These are phyloP conservation scores for Halcyon senegalensis DNA, from an alignment of 2,113 vertebrate genomes.

Conservation along the genomic window DNA sequence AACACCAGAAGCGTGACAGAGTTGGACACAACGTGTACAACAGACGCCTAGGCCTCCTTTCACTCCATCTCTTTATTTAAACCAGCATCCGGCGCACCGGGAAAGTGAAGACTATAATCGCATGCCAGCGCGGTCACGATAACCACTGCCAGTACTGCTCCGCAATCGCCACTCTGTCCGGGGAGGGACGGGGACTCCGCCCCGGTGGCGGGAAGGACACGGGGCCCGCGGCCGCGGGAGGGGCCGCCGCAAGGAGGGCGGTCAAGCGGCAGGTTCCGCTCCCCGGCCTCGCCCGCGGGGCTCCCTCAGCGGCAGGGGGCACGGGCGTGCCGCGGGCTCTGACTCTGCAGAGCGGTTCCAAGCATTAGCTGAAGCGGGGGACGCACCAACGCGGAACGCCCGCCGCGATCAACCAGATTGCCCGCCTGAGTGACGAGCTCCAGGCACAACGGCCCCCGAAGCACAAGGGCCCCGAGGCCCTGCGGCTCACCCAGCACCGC, in stretches of 20 bases:
- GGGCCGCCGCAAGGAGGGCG: neutral
- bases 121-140: fast-evolving
- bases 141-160: fast-evolving
- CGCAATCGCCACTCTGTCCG: fast-evolving
- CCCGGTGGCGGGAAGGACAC: neutral
- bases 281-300: too few species aligned
- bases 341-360: too few species aligned
- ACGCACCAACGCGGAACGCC: too few species aligned
- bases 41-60: neutral
- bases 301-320: neutral
- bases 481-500: fast-evolving
- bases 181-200: fast-evolving
- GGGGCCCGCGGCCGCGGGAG: neutral
- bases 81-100: too few species aligned
- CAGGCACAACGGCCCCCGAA: neutral
- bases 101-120: neutral
- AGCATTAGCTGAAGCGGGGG: too few species aligned
- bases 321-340: neutral
- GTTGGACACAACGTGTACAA: neutral
- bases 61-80: neutral
- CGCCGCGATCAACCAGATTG: fast-evolving
- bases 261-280: neutral
- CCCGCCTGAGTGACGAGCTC: neutral
- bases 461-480: too few species aligned
- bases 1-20: neutral